These are phyloP conservation scores for Rhinatrema bivittatum DNA, from an alignment of 2,797 vertebrate species.

Conservation along the genomic window DNA sequence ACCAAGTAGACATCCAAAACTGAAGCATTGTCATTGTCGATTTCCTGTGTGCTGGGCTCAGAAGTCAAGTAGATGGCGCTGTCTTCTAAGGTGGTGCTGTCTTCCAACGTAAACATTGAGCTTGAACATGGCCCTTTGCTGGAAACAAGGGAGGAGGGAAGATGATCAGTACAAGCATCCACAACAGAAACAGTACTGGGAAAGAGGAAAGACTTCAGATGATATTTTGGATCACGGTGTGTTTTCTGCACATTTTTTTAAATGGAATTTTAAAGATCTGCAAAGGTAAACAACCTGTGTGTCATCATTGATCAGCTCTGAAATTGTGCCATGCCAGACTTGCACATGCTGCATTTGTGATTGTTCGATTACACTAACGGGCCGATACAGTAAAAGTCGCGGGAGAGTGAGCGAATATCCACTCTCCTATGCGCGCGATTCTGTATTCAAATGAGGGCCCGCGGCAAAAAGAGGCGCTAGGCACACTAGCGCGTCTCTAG, in stretches of 20 bases:
- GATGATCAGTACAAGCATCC: neutral
- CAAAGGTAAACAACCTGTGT: neutral
- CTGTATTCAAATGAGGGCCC: too few relatives aligned
- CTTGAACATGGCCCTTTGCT: constrained; percentile 79
- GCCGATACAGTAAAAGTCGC: too few relatives aligned
- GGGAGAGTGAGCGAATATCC: too few relatives aligned
- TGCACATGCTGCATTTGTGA: too few relatives aligned
- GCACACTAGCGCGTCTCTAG: too few relatives aligned
- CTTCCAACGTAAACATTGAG: constrained; percentile 83
- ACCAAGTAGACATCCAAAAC: constrained; percentile 92
- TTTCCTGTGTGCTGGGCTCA: constrained; percentile 81
- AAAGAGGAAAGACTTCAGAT: too few relatives aligned
- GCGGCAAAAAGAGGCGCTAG: too few relatives aligned
- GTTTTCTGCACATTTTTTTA: neutral
- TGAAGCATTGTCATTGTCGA: constrained; percentile 83
- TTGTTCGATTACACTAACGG: neutral
- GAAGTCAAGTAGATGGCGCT: constrained; percentile 89
- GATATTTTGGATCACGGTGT: neutral
- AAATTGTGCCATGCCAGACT: too few relatives aligned
- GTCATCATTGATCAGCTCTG: too few relatives aligned
- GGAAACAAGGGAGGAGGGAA: constrained; percentile 16
- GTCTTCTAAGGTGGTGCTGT: constrained; percentile 83
- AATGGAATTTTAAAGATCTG: neutral
- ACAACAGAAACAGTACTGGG: neutral
- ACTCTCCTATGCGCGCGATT: too few relatives aligned